Percentiles rank a stretch among this genome's conserved stretches.
Conservation (phyloP, 2,888 invertebrate genomes). For the Scaptomyza flava region DNA sequence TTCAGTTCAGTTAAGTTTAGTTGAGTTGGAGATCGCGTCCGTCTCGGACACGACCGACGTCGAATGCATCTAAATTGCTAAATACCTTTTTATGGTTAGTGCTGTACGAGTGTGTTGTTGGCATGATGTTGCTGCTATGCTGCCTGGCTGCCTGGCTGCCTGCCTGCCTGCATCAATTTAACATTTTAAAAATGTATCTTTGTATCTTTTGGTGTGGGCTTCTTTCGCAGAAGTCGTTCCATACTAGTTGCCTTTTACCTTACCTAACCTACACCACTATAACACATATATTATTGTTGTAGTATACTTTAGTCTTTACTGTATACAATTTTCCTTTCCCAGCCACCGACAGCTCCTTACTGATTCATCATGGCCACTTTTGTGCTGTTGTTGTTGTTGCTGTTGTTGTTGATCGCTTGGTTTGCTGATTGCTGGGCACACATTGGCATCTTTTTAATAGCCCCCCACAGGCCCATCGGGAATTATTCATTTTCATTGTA, state of each 20-base stretch:
- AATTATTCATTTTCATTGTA: conserved; percentile 77
- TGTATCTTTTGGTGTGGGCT: conserved; percentile 65
- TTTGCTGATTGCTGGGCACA: conserved; percentile 63
- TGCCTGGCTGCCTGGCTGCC: conserved; percentile 36
- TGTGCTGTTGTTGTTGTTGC: conserved; percentile 15
- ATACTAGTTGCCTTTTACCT: conserved; percentile 27
- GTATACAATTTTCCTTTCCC: conserved; percentile 64
- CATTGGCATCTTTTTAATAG: conserved; percentile 78
- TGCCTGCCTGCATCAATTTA: conserved; percentile 68
- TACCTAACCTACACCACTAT: conserved; percentile 25
- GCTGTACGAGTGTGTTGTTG: conserved; percentile 32
- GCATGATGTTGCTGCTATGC: neutral
- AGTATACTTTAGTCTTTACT: conserved; percentile 47
- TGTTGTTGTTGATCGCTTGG: conserved; percentile 7
- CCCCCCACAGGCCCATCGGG: conserved; percentile 72
- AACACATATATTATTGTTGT: conserved; percentile 58
- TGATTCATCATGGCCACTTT: conserved; percentile 76
- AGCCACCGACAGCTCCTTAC: conserved; percentile 54
- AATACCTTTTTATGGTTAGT: conserved; percentile 78
- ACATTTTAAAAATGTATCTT: conserved; percentile 79
- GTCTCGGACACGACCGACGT: conserved; percentile 74
- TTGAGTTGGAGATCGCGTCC: conserved; percentile 33
- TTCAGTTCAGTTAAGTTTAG: neutral
- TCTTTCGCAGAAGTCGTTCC: conserved; percentile 68
- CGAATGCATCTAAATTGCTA: conserved; percentile 80